Conservation (phyloP, 2,888 invertebrate genomes). For the Anthophora plumipes region DNA sequence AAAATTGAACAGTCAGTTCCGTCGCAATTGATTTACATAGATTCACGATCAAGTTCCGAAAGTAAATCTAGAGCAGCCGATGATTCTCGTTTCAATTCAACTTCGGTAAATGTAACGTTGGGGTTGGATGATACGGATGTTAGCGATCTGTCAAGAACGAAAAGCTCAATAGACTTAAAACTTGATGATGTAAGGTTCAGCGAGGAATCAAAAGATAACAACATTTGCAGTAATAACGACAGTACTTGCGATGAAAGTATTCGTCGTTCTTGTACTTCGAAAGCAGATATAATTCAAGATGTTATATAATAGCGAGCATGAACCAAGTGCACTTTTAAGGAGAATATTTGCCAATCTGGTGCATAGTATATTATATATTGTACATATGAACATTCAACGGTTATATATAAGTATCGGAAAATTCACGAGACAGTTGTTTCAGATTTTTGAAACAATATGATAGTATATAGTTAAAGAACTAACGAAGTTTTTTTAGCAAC, state of each 20-base stretch:
- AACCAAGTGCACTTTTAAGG: conserved; percentile 26
- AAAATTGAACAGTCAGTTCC: conserved; percentile 8
- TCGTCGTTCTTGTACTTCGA: not conserved
- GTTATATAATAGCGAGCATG: conserved; percentile 55
- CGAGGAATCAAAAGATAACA: conserved; percentile 46
- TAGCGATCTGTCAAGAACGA: conserved; percentile 37
- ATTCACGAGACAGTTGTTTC: conserved; percentile 35
- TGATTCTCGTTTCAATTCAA: conserved; percentile 40
- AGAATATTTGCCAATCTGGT: not conserved
- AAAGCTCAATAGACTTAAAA: conserved; percentile 61
- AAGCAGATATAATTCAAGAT: conserved; percentile 15
- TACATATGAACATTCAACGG: conserved; percentile 48
- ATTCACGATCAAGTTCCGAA: conserved; percentile 20
- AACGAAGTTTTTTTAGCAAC: conserved; percentile 40
- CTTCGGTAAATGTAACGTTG: conserved; percentile 50
- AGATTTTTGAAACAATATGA: conserved; percentile 38
- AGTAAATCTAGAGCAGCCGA: conserved; percentile 16
- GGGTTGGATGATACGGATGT: conserved; percentile 51
- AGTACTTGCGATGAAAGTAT: conserved; percentile 24
- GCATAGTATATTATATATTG: conserved; percentile 29
- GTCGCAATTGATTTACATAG: not conserved
- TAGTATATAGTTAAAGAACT: conserved; percentile 28
- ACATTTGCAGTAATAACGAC: conserved; percentile 9
- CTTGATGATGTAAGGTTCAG: conserved; percentile 54
- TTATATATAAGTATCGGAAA: conserved; percentile 57